A percentile compares a stretch with the other conserved stretches of the same genome.
These are phyloP conservation scores for Carassius gibelio DNA, from an alignment of 2,113 vertebrate genomes.

Conservation along the genomic window DNA sequence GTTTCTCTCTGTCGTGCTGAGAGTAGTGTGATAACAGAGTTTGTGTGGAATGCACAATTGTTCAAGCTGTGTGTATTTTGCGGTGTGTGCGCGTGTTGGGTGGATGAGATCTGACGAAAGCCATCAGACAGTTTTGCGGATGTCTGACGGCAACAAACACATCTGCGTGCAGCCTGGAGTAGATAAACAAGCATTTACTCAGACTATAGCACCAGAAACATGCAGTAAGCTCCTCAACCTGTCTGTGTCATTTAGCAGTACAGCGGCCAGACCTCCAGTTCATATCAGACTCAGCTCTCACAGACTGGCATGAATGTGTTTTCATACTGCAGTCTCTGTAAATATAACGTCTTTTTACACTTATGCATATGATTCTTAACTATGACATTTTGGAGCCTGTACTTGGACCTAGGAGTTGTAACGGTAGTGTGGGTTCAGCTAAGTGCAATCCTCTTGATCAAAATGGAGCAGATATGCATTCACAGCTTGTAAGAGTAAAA, in stretches of 20 bases:
- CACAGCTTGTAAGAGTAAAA: neutral
- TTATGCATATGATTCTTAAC: neutral
- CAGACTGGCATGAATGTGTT: neutral
- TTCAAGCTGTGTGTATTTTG: slow-evolving; percentile 5
- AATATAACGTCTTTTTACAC: neutral
- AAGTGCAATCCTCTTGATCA: neutral
- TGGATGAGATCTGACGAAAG: slow-evolving; percentile 22
- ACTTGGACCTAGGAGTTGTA: neutral
- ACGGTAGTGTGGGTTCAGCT: neutral
- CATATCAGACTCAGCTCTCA: neutral
- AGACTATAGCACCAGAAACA: slow-evolving; percentile 24
- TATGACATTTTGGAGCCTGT: neutral
- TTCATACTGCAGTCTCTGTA: neutral
- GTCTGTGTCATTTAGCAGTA: neutral
- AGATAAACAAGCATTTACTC: slow-evolving; percentile 44
- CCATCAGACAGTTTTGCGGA: slow-evolving; percentile 33
- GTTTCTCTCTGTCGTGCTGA: slow-evolving; percentile 16
- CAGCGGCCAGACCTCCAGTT: neutral
- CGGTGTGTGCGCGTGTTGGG: neutral
- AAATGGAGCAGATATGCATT: neutral
- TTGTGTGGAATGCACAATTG: slow-evolving; percentile 19
- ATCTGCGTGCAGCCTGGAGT: slow-evolving; percentile 38
- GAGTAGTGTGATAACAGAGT: slow-evolving; percentile 25
- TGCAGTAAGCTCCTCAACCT: slow-evolving; percentile 4
- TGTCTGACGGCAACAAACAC: slow-evolving; percentile 46